Percentiles rank a stretch among this genome's conserved stretches.
Evolutionary conservation across 2,888 invertebrate genomes (phyloP).

Genomic region (Oxytorus armatus): DNA sequence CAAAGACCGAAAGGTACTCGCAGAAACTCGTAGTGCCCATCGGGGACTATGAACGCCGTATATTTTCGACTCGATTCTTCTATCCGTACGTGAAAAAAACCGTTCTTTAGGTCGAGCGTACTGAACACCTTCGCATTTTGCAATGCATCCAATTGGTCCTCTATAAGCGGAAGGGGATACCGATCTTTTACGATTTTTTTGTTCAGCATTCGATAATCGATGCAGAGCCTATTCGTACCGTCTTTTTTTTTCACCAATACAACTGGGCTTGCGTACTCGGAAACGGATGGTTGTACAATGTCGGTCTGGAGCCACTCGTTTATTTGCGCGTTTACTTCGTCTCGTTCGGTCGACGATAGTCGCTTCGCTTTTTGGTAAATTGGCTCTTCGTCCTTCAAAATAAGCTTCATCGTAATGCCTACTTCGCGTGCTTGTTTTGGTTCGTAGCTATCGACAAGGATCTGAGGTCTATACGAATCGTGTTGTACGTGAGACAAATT

Average conservation of each 20-base stretch:
- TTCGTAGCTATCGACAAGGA: not conserved
- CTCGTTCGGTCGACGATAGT: slow-evolving; percentile 54
- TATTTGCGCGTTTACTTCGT: slow-evolving; percentile 60
- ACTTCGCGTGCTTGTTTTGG: slow-evolving; percentile 37
- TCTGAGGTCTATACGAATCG: not conserved
- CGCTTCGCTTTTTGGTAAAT: slow-evolving; percentile 63
- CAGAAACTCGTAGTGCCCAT: too few relatives aligned
- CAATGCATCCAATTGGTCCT: too few relatives aligned
- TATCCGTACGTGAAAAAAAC: too few relatives aligned
- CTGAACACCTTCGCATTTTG: too few relatives aligned
- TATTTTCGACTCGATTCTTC: too few relatives aligned
- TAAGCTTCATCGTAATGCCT: slow-evolving; percentile 47
- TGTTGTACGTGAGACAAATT: not conserved
- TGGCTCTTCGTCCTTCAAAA: slow-evolving; percentile 63
- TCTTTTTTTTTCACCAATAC: slow-evolving; percentile 70
- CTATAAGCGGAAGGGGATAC: too few relatives aligned
- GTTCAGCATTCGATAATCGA: slow-evolving; percentile 70
- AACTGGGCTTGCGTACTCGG: slow-evolving; percentile 72
- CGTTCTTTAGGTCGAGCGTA: too few relatives aligned
- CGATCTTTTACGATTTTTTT: slow-evolving; percentile 46
- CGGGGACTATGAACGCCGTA: too few relatives aligned
- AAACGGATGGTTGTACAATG: slow-evolving; percentile 68
- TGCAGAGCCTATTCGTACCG: slow-evolving; percentile 65
- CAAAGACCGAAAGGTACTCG: too few relatives aligned
- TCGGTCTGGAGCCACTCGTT: slow-evolving; percentile 66